A percentile compares a stretch with the other conserved stretches of the same genome.
These are phyloP conservation scores for Eueremaeus valkanovi DNA, from an alignment of 2,888 invertebrate species.

Conservation along the genomic window DNA sequence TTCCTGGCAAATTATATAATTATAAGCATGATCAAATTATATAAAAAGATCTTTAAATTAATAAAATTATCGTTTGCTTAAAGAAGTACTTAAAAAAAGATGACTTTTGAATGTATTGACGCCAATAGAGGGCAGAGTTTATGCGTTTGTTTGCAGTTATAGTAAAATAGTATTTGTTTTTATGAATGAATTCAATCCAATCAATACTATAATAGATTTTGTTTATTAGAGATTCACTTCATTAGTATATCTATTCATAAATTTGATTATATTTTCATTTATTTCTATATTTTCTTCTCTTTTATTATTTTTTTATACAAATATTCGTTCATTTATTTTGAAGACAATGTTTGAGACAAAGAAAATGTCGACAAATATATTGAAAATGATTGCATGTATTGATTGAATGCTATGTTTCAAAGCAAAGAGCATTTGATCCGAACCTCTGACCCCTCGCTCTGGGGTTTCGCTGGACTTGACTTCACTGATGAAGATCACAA, in stretches of 20 bases:
- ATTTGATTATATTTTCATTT: background rate
- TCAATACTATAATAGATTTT: conserved; percentile 11
- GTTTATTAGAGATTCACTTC: background rate
- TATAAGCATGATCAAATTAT: no score
- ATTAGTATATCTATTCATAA: background rate
- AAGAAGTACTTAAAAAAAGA: no score
- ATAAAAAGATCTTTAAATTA: no score
- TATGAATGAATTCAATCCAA: conserved; percentile 26
- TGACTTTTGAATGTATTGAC: background rate
- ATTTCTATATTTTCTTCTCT: background rate
- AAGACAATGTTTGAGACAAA: background rate
- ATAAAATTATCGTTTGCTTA: no score
- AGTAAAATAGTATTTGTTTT: conserved; percentile 26
- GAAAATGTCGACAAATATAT: background rate
- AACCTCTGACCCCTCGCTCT: conserved; percentile 47
- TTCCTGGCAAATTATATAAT: no score
- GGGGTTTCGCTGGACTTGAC: conserved; percentile 47
- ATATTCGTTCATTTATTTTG: background rate
- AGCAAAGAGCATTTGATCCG: conserved; percentile 49
- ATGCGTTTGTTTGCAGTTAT: background rate
- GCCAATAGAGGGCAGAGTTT: background rate
- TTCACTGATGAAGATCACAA: conserved; percentile 42
- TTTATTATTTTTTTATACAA: background rate
- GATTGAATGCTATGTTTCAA: conserved; percentile 38
- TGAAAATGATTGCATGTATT: background rate